phyloP scores from a whole-genome alignment of 1,140 invertebrate species.

The Bursaphelenchus mucronatus region DNA sequence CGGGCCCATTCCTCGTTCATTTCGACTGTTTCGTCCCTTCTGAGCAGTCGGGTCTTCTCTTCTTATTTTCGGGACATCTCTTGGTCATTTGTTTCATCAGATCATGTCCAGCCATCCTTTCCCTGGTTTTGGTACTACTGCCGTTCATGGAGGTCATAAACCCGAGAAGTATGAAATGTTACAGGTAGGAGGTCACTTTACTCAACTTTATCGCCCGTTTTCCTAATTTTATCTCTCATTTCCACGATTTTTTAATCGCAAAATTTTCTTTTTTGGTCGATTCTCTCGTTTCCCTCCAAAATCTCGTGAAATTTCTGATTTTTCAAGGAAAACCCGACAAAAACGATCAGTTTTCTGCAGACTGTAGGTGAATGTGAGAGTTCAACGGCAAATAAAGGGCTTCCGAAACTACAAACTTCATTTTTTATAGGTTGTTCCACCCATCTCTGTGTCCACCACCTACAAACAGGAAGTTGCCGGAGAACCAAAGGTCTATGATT shows the following conservation, averaged over 20 bases:
- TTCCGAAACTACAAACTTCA: conserved; percentile 61
- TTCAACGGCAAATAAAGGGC: background rate
- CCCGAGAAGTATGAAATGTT: conserved; percentile 12
- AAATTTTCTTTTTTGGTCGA: no score
- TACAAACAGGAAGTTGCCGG: conserved; percentile 83
- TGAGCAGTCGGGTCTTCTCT: background rate
- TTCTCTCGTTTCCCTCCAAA: no score
- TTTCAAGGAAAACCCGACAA: no score
- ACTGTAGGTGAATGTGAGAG: background rate
- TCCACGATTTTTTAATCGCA: no score
- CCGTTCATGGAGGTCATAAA: conserved; percentile 15
- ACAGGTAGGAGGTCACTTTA: background rate
- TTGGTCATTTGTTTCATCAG: background rate
- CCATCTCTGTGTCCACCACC: conserved; percentile 83
- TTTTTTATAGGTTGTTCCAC: conserved; percentile 73
- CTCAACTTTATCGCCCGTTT: no score
- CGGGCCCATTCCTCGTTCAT: no score
- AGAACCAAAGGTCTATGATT: conserved; percentile 75
- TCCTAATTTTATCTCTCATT: no score
- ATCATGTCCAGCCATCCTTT: conserved; percentile 5
- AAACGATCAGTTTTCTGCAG: no score
- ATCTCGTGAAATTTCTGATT: no score
- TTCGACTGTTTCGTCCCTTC: no score
- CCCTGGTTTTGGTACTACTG: conserved; percentile 10
- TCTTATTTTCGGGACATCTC: background rate